Percentiles rank a stretch among this genome's conserved stretches.
phyloP scores from a whole-genome alignment of 2,888 invertebrate species.

The Lithophane leautieri region DNA sequence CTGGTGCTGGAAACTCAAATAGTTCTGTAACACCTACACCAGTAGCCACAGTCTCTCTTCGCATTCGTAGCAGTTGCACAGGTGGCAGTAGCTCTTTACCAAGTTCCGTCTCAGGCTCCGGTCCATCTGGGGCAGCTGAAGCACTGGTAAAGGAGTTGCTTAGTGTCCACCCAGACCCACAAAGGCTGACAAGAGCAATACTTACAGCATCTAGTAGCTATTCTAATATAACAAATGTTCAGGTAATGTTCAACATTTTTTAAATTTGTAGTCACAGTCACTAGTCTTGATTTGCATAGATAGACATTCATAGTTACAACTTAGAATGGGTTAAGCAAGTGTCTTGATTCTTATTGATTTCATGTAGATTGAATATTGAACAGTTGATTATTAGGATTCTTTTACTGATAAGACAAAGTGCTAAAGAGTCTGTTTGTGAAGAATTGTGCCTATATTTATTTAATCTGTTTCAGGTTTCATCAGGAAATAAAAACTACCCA shows the following conservation, averaged over 20 bases:
- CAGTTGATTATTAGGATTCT: neutral
- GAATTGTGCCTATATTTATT: slow-evolving; percentile 3
- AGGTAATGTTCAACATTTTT: slow-evolving; percentile 73
- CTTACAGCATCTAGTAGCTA: slow-evolving; percentile 90
- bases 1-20: slow-evolving; percentile 81
- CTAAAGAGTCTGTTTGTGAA: neutral
- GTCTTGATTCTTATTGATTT: neutral
- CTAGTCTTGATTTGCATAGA: neutral
- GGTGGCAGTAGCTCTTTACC: slow-evolving; percentile 84
- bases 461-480: slow-evolving; percentile 75
- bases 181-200: slow-evolving; percentile 88
- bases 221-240: slow-evolving; percentile 84
- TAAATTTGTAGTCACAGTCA: neutral
- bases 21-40: slow-evolving; percentile 75
- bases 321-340: neutral
- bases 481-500: slow-evolving; percentile 86
- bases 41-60: slow-evolving; percentile 77
- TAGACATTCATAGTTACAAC: slow-evolving; percentile 1
- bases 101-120: slow-evolving; percentile 77
- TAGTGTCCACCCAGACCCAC: slow-evolving; percentile 87
- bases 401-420: neutral
- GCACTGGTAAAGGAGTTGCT: slow-evolving; percentile 85
- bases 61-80: slow-evolving; percentile 81
- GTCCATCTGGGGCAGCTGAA: slow-evolving; percentile 83
- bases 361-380: neutral